phyloP scores from a whole-genome alignment of 2,888 invertebrate species.

The Pediacus dermestoides region DNA sequence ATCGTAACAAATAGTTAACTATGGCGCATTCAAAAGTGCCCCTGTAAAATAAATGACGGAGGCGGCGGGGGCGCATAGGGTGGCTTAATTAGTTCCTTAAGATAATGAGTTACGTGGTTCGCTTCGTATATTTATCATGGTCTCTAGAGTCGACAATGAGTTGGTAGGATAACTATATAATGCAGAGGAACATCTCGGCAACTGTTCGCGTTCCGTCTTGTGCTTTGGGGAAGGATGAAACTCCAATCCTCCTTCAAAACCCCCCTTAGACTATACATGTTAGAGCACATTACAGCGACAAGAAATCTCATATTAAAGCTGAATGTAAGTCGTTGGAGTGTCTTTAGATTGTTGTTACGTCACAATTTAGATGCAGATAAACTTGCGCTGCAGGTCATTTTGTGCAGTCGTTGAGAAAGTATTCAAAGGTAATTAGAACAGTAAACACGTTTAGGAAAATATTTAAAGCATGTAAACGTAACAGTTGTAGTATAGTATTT shows the following conservation, averaged over 20 bases:
- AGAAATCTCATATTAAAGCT: conserved; percentile 10
- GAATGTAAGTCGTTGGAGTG: too few species aligned
- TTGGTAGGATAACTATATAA: conserved; percentile 38
- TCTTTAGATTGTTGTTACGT: too few species aligned
- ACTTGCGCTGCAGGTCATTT: too few species aligned
- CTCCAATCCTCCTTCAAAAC: conserved; percentile 9
- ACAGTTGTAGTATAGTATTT: too few species aligned
- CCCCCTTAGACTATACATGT: conserved; percentile 6
- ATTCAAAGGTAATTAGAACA: too few species aligned
- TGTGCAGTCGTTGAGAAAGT: too few species aligned
- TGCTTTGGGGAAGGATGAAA: conserved; percentile 17
- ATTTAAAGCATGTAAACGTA: too few species aligned
- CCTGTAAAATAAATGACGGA: conserved; percentile 14
- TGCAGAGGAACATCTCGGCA: conserved; percentile 26
- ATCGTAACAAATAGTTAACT: conserved; percentile 20
- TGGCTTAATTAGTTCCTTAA: conserved; percentile 40
- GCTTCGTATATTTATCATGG: conserved; percentile 43
- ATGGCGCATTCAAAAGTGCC: conserved; percentile 19
- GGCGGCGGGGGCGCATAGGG: conserved; percentile 16
- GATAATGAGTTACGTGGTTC: conserved; percentile 45
- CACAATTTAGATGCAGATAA: conserved; percentile 5
- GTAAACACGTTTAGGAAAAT: too few species aligned
- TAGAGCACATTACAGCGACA: conserved; percentile 11
- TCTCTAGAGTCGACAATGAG: conserved; percentile 42
- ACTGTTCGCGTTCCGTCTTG: conserved; percentile 19